These are phyloP conservation scores for Pinctada fucata DNA, from an alignment of 2,888 invertebrate genomes.

Conservation along the genomic window DNA sequence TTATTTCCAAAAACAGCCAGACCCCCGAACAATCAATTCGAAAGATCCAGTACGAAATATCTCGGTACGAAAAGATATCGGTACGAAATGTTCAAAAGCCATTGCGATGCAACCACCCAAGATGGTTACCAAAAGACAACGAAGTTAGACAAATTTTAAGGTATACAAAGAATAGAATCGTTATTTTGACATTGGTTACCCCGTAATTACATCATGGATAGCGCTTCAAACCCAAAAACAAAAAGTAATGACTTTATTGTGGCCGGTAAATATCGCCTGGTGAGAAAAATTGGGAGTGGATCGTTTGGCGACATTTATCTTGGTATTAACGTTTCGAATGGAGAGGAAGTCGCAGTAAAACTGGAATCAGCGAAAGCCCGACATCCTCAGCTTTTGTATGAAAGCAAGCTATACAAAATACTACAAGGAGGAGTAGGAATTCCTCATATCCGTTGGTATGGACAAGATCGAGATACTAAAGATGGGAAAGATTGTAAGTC, in stretches of 20 bases:
- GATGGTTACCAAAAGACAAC: slow-evolving; percentile 69
- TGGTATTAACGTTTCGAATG: slow-evolving; percentile 76
- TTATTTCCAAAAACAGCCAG: too few species aligned
- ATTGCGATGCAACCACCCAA: slow-evolving; percentile 71
- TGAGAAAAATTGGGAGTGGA: slow-evolving; percentile 77
- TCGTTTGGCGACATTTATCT: slow-evolving; percentile 77
- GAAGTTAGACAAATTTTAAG: slow-evolving; percentile 33
- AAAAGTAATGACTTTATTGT: slow-evolving; percentile 73
- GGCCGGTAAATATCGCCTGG: slow-evolving; percentile 74
- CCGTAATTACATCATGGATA: slow-evolving; percentile 51
- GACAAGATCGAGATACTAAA: slow-evolving; percentile 83
- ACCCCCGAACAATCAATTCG: too few species aligned
- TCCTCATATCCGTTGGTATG: slow-evolving; percentile 75
- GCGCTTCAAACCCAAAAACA: slow-evolving; percentile 45
- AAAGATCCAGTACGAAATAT: too few species aligned
- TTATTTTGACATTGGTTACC: too few species aligned
- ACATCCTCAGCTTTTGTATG: slow-evolving; percentile 80
- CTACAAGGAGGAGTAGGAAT: slow-evolving; percentile 78
- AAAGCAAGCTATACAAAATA: slow-evolving; percentile 80
- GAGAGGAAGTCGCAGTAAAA: slow-evolving; percentile 80
- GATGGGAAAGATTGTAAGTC: too few species aligned
- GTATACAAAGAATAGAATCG: too few species aligned
- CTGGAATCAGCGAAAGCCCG: slow-evolving; percentile 79
- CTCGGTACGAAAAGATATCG: neutral
- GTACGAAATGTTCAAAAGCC: slow-evolving; percentile 56